Evolutionary conservation across 2,888 invertebrate species (phyloP).

Genomic region (Ectemnius cavifrons): DNA sequence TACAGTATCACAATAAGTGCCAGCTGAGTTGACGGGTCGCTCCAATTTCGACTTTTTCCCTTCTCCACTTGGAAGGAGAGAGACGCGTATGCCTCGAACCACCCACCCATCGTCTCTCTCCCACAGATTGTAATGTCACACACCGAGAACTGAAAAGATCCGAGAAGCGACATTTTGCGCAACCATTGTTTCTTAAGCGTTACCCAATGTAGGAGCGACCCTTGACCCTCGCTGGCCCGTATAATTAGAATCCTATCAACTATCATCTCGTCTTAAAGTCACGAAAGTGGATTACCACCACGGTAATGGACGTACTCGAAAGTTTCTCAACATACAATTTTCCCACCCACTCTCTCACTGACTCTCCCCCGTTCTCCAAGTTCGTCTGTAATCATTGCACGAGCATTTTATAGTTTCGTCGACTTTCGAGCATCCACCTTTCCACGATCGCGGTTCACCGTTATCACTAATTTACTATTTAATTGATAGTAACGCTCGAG

Average conservation of each 20-base stretch:
- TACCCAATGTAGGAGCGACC: slow-evolving; percentile 42
- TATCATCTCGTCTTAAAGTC: slow-evolving; percentile 43
- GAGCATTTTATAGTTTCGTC: not conserved
- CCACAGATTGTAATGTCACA: too few relatives aligned
- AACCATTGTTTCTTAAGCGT: not conserved
- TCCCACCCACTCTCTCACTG: not conserved
- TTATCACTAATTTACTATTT: slow-evolving; percentile 19
- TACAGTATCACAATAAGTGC: slow-evolving; percentile 76
- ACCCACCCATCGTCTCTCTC: too few relatives aligned
- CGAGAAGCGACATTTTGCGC: too few relatives aligned
- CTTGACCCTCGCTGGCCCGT: slow-evolving; percentile 47
- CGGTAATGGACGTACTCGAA: slow-evolving; percentile 47
- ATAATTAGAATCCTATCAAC: slow-evolving; percentile 50
- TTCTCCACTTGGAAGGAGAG: not conserved
- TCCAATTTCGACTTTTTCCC: slow-evolving; percentile 10
- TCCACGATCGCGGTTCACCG: too few relatives aligned
- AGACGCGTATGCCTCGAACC: too few relatives aligned
- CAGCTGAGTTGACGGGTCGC: slow-evolving; percentile 65
- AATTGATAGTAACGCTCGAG: slow-evolving; percentile 31
- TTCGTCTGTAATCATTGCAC: slow-evolving; percentile 24
- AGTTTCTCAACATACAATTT: slow-evolving; percentile 17
- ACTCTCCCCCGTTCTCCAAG: not conserved
- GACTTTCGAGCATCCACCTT: slow-evolving; percentile 5
- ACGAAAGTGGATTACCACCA: slow-evolving; percentile 48
- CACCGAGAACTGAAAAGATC: too few relatives aligned